Conservation (phyloP, 2,113 vertebrate genomes). For the human (Homo sapiens) region GRCh38 chr12:40565501-40566000, state of each 20-base stretch:
- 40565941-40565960: not conserved
- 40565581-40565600: not conserved
- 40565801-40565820: not conserved
- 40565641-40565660: conserved; percentile 67
- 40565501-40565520: conserved; percentile 68
- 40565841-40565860: not conserved
- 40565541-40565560: conserved; percentile 67
- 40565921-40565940: conserved; percentile 25
- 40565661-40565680: conserved; percentile 64
- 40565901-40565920: not conserved
- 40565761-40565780: conserved; percentile 71
- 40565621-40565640: conserved; percentile 71
- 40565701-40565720: conserved; percentile 53
- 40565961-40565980: not conserved
- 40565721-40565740: conserved; percentile 51
- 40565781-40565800: conserved; percentile 68
- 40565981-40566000: not conserved
- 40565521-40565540: conserved; percentile 78
- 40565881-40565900: not conserved
- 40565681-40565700: conserved; percentile 40
- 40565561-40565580: not conserved
- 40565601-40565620: conserved; percentile 16
- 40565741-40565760: conserved; percentile 56
- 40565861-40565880: not conserved
- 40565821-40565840: not conserved